These are phyloP conservation scores for Hedya salicella DNA, from an alignment of 2,888 invertebrate species.

Conservation along the genomic window DNA sequence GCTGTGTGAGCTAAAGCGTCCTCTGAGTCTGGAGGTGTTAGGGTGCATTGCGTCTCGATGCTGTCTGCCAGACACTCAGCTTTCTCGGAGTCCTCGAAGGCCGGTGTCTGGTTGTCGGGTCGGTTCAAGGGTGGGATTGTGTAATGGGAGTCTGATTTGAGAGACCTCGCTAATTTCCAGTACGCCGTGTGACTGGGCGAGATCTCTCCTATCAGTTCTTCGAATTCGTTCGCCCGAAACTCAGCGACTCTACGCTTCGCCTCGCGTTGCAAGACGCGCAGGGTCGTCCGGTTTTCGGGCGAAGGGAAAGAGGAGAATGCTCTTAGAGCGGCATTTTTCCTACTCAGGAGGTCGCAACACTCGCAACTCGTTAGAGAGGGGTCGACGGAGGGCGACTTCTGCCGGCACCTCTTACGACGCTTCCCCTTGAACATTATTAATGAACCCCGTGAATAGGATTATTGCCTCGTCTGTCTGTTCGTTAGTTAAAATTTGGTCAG, in stretches of 20 bases:
- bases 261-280: neutral
- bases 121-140: neutral
- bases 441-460: too few relatives aligned
- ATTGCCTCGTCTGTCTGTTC: too few relatives aligned
- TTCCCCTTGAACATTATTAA: too few relatives aligned
- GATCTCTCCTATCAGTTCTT: neutral
- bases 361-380: too few relatives aligned
- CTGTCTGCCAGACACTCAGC: neutral
- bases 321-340: neutral
- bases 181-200: slow-evolving; percentile 18
- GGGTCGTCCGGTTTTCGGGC: neutral
- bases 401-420: too few relatives aligned
- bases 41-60: neutral
- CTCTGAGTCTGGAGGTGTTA: neutral
- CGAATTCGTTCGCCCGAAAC: slow-evolving; percentile 3
- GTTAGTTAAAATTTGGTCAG: too few relatives aligned
- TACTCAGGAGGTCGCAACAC: too few relatives aligned
- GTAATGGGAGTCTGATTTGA: neutral
- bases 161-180: slow-evolving; percentile 12
- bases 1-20: too few relatives aligned
- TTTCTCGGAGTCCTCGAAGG: slow-evolving; percentile 12
- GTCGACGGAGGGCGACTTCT: too few relatives aligned
- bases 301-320: neutral
- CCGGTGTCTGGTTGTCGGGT: neutral
- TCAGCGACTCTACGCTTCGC: neutral